Evolutionary conservation across 2,888 invertebrate genomes (phyloP).

Genomic region (Cheiracanthium punctorium): DNA sequence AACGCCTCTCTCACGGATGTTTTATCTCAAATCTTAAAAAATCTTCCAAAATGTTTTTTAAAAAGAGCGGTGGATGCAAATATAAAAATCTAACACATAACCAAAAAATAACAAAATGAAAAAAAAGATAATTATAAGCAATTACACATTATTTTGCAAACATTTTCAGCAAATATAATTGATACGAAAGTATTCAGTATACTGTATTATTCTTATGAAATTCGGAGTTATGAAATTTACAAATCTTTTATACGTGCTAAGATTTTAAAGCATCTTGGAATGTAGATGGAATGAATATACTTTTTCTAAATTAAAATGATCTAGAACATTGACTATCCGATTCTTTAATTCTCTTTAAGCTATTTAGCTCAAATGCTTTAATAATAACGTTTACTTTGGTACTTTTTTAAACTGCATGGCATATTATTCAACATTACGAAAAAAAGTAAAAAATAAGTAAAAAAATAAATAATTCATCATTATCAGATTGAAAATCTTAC

Average conservation of each 20-base stretch:
- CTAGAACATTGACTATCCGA: neutral
- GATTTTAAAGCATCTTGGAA: neutral
- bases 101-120: neutral
- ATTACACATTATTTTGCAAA: too few species aligned
- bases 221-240: neutral
- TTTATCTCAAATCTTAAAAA: conserved; percentile 3
- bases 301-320: neutral
- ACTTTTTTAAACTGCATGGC: too few species aligned
- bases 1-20: too few species aligned
- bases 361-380: too few species aligned
- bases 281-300: neutral
- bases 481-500: too few species aligned
- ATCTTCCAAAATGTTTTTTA: neutral
- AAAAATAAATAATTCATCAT: too few species aligned
- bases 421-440: too few species aligned
- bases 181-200: neutral
- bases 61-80: neutral
- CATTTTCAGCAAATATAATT: too few species aligned
- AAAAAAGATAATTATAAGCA: too few species aligned
- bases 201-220: neutral
- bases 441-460: too few species aligned
- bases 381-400: too few species aligned
- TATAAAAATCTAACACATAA: neutral
- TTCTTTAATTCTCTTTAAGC: too few species aligned
- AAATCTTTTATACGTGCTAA: neutral